Percentiles rank a stretch among this genome's conserved stretches.
phyloP scores from a whole-genome alignment of 2,888 invertebrate species.

The Parnassius apollo region DNA sequence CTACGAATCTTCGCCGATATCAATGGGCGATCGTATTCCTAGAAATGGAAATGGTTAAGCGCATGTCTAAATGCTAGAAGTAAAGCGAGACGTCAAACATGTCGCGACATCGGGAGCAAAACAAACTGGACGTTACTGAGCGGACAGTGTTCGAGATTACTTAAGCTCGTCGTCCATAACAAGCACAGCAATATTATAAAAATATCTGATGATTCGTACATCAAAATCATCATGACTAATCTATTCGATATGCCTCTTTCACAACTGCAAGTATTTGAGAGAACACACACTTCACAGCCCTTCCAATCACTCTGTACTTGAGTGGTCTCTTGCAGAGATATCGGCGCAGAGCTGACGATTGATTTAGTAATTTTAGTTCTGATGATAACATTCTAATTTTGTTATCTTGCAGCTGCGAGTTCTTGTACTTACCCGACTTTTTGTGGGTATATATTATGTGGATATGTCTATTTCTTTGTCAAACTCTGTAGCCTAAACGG shows the following conservation, averaged over 20 bases:
- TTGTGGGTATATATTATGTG: too few relatives aligned
- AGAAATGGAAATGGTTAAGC: constrained; percentile 18
- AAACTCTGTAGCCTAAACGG: too few relatives aligned
- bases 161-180: not conserved
- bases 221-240: too few relatives aligned
- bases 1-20: constrained; percentile 2
- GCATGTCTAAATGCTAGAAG: constrained; percentile 8
- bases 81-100: constrained; percentile 19
- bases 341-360: constrained; percentile 10
- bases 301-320: constrained; percentile 41
- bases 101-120: constrained; percentile 15
- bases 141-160: not conserved
- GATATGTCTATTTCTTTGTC: too few relatives aligned
- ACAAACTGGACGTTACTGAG: constrained; percentile 11
- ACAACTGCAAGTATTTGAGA: too few relatives aligned
- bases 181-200: constrained; percentile 1
- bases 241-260: too few relatives aligned
- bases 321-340: constrained; percentile 40
- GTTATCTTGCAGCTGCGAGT: too few relatives aligned
- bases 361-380: too few relatives aligned
- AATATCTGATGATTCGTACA: not conserved
- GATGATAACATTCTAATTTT: too few relatives aligned
- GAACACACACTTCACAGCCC: constrained; percentile 31
- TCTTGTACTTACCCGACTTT: too few relatives aligned
- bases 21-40: constrained; percentile 15